A percentile compares a stretch with the other conserved stretches of the same genome.
These are phyloP conservation scores for Drosophila borealis DNA, from an alignment of 2,888 invertebrate species.

Conservation along the genomic window DNA sequence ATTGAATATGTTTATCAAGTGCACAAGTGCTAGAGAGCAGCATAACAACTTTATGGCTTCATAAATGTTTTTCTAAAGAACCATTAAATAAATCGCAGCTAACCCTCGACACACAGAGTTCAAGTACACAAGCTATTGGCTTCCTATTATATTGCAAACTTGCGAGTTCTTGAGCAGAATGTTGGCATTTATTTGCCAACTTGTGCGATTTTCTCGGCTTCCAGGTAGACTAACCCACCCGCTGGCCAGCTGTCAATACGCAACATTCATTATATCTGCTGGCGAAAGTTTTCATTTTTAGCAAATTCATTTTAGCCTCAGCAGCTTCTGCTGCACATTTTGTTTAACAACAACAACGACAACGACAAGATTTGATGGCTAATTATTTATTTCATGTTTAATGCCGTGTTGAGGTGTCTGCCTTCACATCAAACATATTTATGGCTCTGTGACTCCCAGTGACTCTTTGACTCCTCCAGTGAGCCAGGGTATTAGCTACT, in stretches of 20 bases:
- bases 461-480: constrained; percentile 40
- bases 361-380: constrained; percentile 47
- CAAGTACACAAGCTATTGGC: no score
- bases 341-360: constrained; percentile 24
- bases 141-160: constrained; percentile 4
- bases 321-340: constrained; percentile 62
- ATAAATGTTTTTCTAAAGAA: no score
- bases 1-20: no score
- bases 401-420: constrained; percentile 54
- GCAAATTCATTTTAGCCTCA: constrained; percentile 43
- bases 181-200: neutral
- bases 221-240: constrained; percentile 47
- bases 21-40: no score
- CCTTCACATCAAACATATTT: constrained; percentile 35
- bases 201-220: constrained; percentile 8
- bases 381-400: constrained; percentile 62
- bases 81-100: no score
- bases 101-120: no score
- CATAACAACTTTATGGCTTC: no score
- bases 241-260: constrained; percentile 47
- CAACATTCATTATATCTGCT: constrained; percentile 54
- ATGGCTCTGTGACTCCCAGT: constrained; percentile 35
- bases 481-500: constrained; percentile 28
- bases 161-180: neutral
- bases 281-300: constrained; percentile 69